These are phyloP conservation scores for Antrozous pallidus DNA, from an alignment of 2,797 vertebrate species.

Conservation along the genomic window DNA sequence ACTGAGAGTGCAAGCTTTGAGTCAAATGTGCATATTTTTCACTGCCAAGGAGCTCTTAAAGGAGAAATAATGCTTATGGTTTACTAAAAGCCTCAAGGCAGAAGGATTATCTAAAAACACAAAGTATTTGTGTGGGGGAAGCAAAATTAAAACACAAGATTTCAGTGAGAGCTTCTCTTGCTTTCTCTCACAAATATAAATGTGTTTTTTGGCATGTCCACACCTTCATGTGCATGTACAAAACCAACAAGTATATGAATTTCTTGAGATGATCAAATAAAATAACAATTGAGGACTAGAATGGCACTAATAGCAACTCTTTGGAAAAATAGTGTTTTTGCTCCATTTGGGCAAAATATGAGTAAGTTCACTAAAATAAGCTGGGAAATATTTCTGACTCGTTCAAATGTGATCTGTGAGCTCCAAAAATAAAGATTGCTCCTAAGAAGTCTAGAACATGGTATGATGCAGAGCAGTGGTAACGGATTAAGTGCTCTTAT, in stretches of 20 bases:
- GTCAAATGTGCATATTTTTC: background rate
- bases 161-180: background rate
- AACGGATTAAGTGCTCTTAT: slow-evolving; percentile 3
- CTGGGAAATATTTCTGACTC: slow-evolving; percentile 55
- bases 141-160: background rate
- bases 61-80: background rate
- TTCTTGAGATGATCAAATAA: background rate
- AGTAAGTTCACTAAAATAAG: slow-evolving; percentile 60
- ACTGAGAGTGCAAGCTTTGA: background rate
- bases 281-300: background rate
- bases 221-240: background rate
- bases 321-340: slow-evolving; percentile 23
- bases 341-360: slow-evolving; percentile 4
- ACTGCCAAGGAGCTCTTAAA: slow-evolving; percentile 13
- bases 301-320: background rate
- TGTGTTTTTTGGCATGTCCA: background rate
- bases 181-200: background rate
- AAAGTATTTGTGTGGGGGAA: background rate
- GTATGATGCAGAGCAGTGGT: background rate
- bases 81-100: background rate
- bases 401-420: slow-evolving; percentile 37
- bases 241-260: background rate
- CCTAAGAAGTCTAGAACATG: slow-evolving; percentile 48
- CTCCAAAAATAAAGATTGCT: slow-evolving; percentile 41
- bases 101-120: background rate